These are phyloP conservation scores for Epinotia ramella DNA, from an alignment of 2,888 invertebrate genomes.

Conservation along the genomic window DNA sequence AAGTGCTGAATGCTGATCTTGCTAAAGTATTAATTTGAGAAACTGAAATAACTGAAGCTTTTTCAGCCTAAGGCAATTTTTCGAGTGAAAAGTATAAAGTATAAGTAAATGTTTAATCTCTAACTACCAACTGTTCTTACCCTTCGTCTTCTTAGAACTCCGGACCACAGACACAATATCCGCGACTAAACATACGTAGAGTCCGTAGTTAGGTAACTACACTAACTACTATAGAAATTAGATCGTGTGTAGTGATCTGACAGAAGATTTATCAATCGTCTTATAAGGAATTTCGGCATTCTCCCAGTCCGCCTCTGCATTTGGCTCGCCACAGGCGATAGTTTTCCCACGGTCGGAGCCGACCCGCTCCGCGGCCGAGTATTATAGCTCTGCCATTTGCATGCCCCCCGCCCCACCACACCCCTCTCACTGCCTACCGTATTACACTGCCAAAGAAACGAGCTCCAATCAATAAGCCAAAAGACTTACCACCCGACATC, in stretches of 20 bases:
- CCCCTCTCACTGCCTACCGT: constrained; percentile 71
- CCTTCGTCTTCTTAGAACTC: too few relatives aligned
- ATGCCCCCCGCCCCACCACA: constrained; percentile 65
- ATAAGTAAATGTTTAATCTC: too few relatives aligned
- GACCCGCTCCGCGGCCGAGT: constrained; percentile 77
- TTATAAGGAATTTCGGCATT: constrained; percentile 10
- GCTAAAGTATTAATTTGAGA: too few relatives aligned
- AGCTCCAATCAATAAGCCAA: constrained; percentile 48
- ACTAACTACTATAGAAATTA: background rate
- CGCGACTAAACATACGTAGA: too few relatives aligned
- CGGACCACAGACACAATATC: too few relatives aligned
- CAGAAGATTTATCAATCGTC: constrained; percentile 8
- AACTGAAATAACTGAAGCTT: too few relatives aligned
- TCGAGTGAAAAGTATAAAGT: too few relatives aligned
- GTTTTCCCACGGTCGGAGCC: constrained; percentile 84
- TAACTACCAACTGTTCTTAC: too few relatives aligned
- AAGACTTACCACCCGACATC: constrained; percentile 48
- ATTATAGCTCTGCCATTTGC: constrained; percentile 81
- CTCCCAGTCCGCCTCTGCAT: constrained; percentile 66
- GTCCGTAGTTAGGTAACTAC: too few relatives aligned
- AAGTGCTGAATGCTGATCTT: too few relatives aligned
- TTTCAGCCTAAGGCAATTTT: too few relatives aligned
- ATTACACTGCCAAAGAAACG: constrained; percentile 69
- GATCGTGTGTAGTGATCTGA: background rate
- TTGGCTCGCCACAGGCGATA: constrained; percentile 83